Evolutionary conservation across 2,888 invertebrate species (phyloP).

Genomic region (Gastracanthus pulcherrimus): DNA sequence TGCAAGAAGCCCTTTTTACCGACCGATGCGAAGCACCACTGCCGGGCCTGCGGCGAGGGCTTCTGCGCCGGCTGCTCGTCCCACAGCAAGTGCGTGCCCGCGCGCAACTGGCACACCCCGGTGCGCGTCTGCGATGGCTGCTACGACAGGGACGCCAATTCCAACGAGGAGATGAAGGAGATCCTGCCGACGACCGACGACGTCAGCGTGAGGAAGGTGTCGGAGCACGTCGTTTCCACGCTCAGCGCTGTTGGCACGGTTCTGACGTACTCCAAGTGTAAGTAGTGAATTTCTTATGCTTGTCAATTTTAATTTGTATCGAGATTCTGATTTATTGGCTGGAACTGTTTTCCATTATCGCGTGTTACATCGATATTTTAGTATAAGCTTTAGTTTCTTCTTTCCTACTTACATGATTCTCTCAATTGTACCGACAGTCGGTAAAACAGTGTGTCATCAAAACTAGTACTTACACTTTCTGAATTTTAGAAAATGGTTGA

Average conservation of each 20-base stretch:
- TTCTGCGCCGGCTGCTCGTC: slow-evolving; percentile 87
- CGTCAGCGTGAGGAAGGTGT: slow-evolving; percentile 81
- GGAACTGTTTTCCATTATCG: too few relatives aligned
- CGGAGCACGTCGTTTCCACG: slow-evolving; percentile 86
- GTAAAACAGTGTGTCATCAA: too few relatives aligned
- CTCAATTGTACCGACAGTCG: too few relatives aligned
- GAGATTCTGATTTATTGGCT: too few relatives aligned
- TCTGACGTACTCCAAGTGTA: slow-evolving; percentile 86
- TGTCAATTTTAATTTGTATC: too few relatives aligned
- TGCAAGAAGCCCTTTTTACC: slow-evolving; percentile 82
- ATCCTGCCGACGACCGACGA: slow-evolving; percentile 74
- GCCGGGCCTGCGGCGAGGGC: slow-evolving; percentile 88
- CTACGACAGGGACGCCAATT: slow-evolving; percentile 75
- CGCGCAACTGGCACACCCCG: slow-evolving; percentile 84
- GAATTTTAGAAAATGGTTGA: too few relatives aligned
- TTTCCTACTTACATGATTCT: too few relatives aligned
- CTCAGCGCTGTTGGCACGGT: slow-evolving; percentile 85
- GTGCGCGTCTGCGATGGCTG: slow-evolving; percentile 88
- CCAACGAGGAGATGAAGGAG: slow-evolving; percentile 59
- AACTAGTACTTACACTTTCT: too few relatives aligned
- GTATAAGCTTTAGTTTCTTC: too few relatives aligned
- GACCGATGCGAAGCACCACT: slow-evolving; percentile 85
- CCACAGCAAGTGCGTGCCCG: slow-evolving; percentile 84
- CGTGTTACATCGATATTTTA: too few relatives aligned
- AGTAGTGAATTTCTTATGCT: too few relatives aligned